These are phyloP conservation scores for Crossaster papposus DNA, from an alignment of 53 echinoderm and acorn worm species.

Conservation along the genomic window DNA sequence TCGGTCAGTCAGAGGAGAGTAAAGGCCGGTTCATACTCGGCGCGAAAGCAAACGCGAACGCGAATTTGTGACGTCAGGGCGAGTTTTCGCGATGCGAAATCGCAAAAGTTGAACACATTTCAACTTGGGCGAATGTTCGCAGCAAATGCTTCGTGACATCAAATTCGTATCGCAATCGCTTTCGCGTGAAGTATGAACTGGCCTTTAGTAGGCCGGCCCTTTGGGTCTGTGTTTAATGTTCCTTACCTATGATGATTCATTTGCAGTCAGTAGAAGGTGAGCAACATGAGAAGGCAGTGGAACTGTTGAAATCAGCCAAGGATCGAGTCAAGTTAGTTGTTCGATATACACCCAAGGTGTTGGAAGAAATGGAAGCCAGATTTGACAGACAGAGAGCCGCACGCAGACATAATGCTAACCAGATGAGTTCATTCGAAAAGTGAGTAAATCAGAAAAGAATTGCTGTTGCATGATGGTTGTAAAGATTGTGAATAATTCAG, in stretches of 20 bases:
- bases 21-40: too few species aligned
- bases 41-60: too few species aligned
- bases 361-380: conserved; percentile 96
- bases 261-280: conserved; percentile 95
- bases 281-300: conserved; percentile 98
- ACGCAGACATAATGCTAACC: conserved; percentile 68
- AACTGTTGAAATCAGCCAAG: conserved; percentile 90
- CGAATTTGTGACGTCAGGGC: too few species aligned
- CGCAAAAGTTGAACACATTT: too few species aligned
- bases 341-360: conserved; percentile 96
- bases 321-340: conserved; percentile 93
- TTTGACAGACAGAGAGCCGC: conserved; percentile 95
- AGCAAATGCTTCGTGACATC: too few species aligned
- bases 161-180: too few species aligned
- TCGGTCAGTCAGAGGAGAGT: too few species aligned
- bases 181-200: too few species aligned
- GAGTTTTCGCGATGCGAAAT: too few species aligned
- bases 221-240: too few species aligned
- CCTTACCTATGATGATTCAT: not conserved
- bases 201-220: too few species aligned
- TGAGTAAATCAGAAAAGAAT: conserved; percentile 20
- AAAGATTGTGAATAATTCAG: not conserved
- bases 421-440: conserved; percentile 55
- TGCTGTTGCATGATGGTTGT: not conserved
- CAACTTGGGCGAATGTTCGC: too few species aligned